Conservation (phyloP, 64 coral and sea anemone genomes). For the Porites australiensis region DNA sequence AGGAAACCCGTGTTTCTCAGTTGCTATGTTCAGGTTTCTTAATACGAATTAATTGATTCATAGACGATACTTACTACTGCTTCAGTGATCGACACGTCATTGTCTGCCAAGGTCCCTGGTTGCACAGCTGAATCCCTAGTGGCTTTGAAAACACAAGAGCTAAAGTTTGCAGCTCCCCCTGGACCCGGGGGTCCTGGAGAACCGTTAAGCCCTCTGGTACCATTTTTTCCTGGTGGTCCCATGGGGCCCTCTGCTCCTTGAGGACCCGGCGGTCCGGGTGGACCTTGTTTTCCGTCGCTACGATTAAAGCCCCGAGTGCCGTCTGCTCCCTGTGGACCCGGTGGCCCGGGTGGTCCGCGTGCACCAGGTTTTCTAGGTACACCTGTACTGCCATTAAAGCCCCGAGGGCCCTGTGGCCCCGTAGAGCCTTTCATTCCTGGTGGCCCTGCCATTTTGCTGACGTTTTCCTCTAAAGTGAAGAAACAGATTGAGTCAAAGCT, state of each 20-base stretch:
- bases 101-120: too few species aligned
- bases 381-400: background rate
- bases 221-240: slow-evolving; percentile 13
- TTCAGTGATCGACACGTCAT: too few species aligned
- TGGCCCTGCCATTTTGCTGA: slow-evolving; percentile 32
- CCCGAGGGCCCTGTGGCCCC: background rate
- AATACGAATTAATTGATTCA: too few species aligned
- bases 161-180: slow-evolving; percentile 3
- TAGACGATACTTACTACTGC: too few species aligned
- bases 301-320: too few species aligned
- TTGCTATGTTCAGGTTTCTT: too few species aligned
- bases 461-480: background rate
- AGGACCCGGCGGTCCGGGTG: background rate
- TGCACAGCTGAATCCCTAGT: background rate
- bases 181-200: background rate
- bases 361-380: background rate
- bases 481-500: background rate
- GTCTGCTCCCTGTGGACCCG: too few species aligned
- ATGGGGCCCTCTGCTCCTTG: too few species aligned
- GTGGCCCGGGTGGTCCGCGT: background rate
- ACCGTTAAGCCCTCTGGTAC: background rate
- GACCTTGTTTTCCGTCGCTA: background rate
- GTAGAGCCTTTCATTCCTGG: background rate
- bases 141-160: slow-evolving; percentile 5
- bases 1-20: too few species aligned